Evolutionary conservation across 2,797 vertebrate genomes (phyloP).

Genomic region (Chaunax sp.): DNA sequence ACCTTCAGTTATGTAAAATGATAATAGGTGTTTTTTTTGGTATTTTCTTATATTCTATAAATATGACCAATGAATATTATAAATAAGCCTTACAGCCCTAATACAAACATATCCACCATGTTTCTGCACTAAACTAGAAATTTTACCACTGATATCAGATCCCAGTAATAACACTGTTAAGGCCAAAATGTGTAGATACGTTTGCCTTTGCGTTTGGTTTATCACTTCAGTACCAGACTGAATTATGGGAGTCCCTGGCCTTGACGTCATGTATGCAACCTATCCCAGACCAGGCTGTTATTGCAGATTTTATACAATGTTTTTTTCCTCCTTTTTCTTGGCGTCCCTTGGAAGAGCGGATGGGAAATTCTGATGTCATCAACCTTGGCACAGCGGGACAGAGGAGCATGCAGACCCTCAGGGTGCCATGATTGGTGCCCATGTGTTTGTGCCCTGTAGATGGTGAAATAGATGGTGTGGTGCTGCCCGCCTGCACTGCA

Average conservation of each 20-base stretch:
- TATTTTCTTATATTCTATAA: too few relatives aligned
- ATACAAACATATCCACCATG: not conserved
- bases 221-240: not conserved
- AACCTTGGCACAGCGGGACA: slow-evolving; percentile 94
- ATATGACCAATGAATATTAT: too few relatives aligned
- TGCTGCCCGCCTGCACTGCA: slow-evolving; percentile 97
- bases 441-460: slow-evolving; percentile 98
- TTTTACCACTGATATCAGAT: not conserved
- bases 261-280: slow-evolving; percentile 75
- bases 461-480: slow-evolving; percentile 96
- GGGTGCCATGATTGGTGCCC: slow-evolving; percentile 96
- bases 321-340: slow-evolving; percentile 59
- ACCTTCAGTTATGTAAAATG: not conserved
- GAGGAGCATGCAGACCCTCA: slow-evolving; percentile 89
- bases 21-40: not conserved
- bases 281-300: slow-evolving; percentile 60
- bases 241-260: slow-evolving; percentile 77
- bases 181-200: not conserved
- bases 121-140: not conserved
- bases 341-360: slow-evolving; percentile 91
- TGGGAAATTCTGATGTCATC: slow-evolving; percentile 99
- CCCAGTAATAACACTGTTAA: not conserved
- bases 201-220: too few relatives aligned
- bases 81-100: not conserved
- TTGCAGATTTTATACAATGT: slow-evolving; percentile 49